Base-by-base conservation (phyloP, 64 coral and sea anemone genomes). In the Montipora cactus region DNA sequence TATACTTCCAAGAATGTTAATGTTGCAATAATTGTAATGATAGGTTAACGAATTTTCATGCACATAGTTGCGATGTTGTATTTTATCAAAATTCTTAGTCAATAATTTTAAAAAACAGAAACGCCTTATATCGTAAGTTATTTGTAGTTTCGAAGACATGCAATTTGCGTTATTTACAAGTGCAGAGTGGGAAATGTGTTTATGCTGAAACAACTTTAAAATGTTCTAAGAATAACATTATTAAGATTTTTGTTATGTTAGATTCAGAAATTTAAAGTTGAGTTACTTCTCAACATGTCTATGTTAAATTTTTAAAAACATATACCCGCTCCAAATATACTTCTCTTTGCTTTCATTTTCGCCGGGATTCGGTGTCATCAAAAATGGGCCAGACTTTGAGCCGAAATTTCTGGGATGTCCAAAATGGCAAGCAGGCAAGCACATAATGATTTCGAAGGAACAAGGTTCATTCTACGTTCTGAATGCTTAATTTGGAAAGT, bases 91-190 rank as follows among this genome's bases (percentile, higher is more conserved):
- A 71, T 86, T 69, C 18, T 86, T 45, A 85, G 45, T 21, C 44
- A 85, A 85, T 82, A 82, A 82, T 82, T 61, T 82, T 66, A 85
- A 85, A 28, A 67, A 85, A 57, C 64, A 70, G 64, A 37, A 86
- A 86, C 19, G 66, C 19, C 18, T 8, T 71, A 70, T 11, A 45
- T 51, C 45, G 82, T 71, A 86, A 86, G 66, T 86, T 86, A 86
- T 86, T 86, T 72, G 82, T 86, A 86, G 66, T 67, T 86, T 86
- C 45, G 47, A 50, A 78, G 47, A 78, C 47, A 37, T 6, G 76
- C 47, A 77, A 50, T 78, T 78, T n/a, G 19, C 46, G 16, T 16
- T 49, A 76, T 78, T 78, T 78, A 46, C 46, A 49, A 45, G 9
- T 74, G 1, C n/a, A 11, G 37, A 47, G 76, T 49, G 76, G 76